A percentile compares a stretch with the other conserved stretches of the same genome.
Evolutionary conservation across 53 echinoderm and acorn worm species (phyloP).

Genomic region (Paelopatides confundens): DNA sequence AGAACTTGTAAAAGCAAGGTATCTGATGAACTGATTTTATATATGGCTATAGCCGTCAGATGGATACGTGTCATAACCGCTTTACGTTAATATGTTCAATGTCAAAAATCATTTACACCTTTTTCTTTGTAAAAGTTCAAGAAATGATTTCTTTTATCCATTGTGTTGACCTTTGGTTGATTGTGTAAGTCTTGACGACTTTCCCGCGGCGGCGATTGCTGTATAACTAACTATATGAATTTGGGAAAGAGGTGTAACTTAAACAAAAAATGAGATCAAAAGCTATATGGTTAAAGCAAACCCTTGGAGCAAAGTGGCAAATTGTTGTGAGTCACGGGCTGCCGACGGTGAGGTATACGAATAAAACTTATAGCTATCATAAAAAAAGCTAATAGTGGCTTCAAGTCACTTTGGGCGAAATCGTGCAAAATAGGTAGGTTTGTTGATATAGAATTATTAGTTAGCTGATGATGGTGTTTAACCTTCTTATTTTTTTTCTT

Average conservation of each 20-base stretch:
- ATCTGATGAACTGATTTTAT: no score
- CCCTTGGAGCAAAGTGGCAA: conserved; percentile 5
- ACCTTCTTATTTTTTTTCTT: conserved; percentile 11
- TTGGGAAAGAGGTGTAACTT: not conserved
- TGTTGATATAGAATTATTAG: conserved; percentile 30
- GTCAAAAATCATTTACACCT: no score
- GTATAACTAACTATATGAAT: not conserved
- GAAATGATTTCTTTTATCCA: not conserved
- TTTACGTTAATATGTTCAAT: no score
- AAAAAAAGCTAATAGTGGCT: not conserved
- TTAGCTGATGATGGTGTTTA: conserved; percentile 28
- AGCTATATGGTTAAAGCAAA: conserved; percentile 38
- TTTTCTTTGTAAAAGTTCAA: conserved; percentile 5
- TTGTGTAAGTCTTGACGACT: conserved; percentile 2
- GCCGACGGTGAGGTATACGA: not conserved
- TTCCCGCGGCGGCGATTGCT: not conserved
- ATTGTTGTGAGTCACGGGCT: conserved; percentile 21
- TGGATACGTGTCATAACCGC: no score
- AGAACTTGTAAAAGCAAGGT: no score
- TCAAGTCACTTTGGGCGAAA: conserved; percentile 32
- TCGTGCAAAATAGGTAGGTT: conserved; percentile 3
- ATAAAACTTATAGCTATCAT: not conserved
- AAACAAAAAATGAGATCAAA: conserved; percentile 36
- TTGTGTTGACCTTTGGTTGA: conserved; percentile 6
- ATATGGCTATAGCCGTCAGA: no score